Conservation (phyloP, 2,888 invertebrate species). For the Rhingia rostrata region DNA sequence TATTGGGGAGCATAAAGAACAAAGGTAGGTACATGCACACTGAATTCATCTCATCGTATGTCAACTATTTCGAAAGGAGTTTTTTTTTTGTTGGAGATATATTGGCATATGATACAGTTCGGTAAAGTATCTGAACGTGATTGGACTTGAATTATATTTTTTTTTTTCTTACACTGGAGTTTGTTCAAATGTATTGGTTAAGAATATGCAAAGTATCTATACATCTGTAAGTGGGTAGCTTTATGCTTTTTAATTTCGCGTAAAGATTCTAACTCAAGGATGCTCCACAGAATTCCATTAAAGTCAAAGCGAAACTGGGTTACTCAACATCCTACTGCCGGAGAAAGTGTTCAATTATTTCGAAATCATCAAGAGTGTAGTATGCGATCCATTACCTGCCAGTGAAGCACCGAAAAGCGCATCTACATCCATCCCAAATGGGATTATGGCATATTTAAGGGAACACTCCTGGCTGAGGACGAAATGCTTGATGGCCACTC, state of each 20-base stretch:
- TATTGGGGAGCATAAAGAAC: constrained; percentile 47
- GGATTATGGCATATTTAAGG: constrained; percentile 56
- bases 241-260: neutral
- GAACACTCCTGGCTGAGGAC: constrained; percentile 45
- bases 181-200: too few species aligned
- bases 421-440: constrained; percentile 23
- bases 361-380: constrained; percentile 30
- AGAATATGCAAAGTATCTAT: neutral
- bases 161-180: too few species aligned
- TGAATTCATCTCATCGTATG: constrained; percentile 51
- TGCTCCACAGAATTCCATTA: constrained; percentile 30
- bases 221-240: too few species aligned
- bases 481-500: constrained; percentile 68
- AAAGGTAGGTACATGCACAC: constrained; percentile 39
- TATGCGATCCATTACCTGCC: constrained; percentile 1
- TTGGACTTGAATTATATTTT: neutral
- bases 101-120: constrained; percentile 7
- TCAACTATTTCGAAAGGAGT: constrained; percentile 28
- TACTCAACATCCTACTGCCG: neutral
- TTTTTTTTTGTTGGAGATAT: neutral
- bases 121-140: neutral
- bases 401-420: constrained; percentile 49
- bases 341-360: constrained; percentile 4
- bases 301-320: constrained; percentile 38
- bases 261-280: constrained; percentile 25